Conservation (phyloP, 1,140 invertebrate genomes). For the Asbolus verrucosus region DNA sequence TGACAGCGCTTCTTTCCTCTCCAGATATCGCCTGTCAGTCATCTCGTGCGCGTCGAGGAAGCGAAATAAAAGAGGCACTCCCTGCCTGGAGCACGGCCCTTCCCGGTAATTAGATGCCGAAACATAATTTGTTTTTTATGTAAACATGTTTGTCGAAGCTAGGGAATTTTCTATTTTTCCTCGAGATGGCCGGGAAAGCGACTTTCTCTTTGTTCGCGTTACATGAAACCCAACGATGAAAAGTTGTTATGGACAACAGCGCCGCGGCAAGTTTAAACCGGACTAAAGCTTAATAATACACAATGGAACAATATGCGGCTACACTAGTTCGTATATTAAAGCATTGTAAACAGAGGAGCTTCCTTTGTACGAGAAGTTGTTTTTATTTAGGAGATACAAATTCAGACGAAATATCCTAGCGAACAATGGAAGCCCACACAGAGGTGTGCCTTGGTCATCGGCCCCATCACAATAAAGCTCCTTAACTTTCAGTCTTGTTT, state of each 20-base stretch:
- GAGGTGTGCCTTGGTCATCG: too few species aligned
- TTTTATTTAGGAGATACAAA: constrained; percentile 17
- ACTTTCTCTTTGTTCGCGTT: background rate
- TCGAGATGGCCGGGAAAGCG: too few species aligned
- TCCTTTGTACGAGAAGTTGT: constrained; percentile 31
- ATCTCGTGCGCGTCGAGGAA: constrained; percentile 23
- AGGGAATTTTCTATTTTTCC: too few species aligned
- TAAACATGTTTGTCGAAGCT: constrained; percentile 41
- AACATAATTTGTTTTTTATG: constrained; percentile 36
- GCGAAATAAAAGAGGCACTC: constrained; percentile 35
- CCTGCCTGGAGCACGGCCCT: constrained; percentile 10
- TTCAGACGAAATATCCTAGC: constrained; percentile 9
- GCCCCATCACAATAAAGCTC: too few species aligned
- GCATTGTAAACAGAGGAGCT: constrained; percentile 29
- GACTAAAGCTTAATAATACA: constrained; percentile 27
- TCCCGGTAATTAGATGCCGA: constrained; percentile 37
- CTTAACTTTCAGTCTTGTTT: constrained; percentile 6
- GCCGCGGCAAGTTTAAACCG: constrained; percentile 6
- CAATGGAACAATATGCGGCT: constrained; percentile 30
- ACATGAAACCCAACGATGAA: background rate
- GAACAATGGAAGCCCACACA: constrained; percentile 32
- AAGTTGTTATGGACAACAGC: constrained; percentile 10
- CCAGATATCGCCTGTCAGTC: constrained; percentile 47
- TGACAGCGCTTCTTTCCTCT: constrained; percentile 22
- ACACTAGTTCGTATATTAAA: constrained; percentile 24